Evolutionary conservation across 2,113 vertebrate genomes (phyloP).

Genomic region (Macquaria ambigua): DNA sequence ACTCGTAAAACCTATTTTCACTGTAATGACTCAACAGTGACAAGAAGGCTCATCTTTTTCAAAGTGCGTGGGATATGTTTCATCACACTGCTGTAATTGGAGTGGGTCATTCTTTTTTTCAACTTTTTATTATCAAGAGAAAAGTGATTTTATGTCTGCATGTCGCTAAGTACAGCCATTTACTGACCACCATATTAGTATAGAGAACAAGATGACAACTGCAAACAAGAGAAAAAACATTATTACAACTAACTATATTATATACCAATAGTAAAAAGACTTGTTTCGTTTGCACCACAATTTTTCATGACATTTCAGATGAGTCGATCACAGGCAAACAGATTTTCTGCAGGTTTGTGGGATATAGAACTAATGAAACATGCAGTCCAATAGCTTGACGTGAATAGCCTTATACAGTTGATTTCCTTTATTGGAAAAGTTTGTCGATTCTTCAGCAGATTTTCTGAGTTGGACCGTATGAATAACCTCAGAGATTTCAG

Average conservation of each 20-base stretch:
- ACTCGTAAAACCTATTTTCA: constrained; percentile 32
- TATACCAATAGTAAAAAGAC: neutral
- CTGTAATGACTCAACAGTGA: constrained; percentile 31
- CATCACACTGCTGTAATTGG: constrained; percentile 25
- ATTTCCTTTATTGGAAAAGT: neutral
- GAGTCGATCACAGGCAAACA: neutral
- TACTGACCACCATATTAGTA: neutral
- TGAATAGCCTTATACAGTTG: neutral
- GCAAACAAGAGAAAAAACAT: neutral
- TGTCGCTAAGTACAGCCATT: neutral
- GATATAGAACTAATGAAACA: neutral
- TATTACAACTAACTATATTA: neutral
- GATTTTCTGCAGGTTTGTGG: neutral
- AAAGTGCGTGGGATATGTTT: constrained; percentile 30
- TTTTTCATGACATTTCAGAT: neutral
- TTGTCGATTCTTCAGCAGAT: neutral
- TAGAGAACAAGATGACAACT: neutral
- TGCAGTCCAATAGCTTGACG: neutral
- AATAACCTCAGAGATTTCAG: neutral
- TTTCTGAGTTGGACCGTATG: neutral
- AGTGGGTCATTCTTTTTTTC: constrained; percentile 1
- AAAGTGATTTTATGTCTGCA: neutral
- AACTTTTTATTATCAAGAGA: neutral
- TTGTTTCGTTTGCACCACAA: neutral
- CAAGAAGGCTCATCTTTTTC: constrained; percentile 39